Conservation (phyloP, 2,797 vertebrate genomes). For the Perodicticus potto region DNA sequence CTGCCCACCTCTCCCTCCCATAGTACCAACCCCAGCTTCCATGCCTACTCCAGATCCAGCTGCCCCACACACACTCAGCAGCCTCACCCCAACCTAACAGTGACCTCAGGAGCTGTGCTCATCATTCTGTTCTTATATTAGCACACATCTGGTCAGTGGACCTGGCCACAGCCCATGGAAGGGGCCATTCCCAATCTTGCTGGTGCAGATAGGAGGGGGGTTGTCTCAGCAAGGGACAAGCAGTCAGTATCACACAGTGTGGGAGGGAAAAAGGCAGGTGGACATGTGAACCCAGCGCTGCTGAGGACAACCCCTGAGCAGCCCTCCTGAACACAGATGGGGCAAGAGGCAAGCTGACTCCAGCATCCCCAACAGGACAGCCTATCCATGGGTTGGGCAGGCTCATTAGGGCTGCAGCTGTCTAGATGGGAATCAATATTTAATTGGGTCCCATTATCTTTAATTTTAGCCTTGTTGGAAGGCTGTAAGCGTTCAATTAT, state of each 20-base stretch:
- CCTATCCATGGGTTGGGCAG: neutral
- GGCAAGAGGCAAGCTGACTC: neutral
- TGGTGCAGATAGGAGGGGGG: too few relatives aligned
- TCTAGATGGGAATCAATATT: constrained; percentile 8
- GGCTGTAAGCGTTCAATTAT: neutral
- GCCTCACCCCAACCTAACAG: neutral
- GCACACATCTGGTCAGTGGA: neutral
- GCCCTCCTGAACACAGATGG: neutral
- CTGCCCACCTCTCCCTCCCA: too few relatives aligned
- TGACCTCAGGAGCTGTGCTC: neutral
- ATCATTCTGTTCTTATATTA: neutral
- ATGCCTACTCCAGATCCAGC: neutral
- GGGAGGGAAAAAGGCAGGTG: too few relatives aligned
- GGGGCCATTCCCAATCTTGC: neutral
- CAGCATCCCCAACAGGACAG: neutral
- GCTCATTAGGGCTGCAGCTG: neutral
- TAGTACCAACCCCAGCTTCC: too few relatives aligned
- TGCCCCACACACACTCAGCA: too few relatives aligned
- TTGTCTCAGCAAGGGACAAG: neutral
- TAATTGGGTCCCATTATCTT: neutral
- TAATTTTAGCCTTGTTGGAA: too few relatives aligned
- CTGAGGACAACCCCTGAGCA: neutral
- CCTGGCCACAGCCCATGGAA: neutral
- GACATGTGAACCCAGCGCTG: neutral
- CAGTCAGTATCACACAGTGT: neutral